Evolutionary conservation across 2,113 vertebrate species (phyloP), one percentile per base, ranked within the genome.

Genomic region (Tricholaema leucomelas): DNA sequence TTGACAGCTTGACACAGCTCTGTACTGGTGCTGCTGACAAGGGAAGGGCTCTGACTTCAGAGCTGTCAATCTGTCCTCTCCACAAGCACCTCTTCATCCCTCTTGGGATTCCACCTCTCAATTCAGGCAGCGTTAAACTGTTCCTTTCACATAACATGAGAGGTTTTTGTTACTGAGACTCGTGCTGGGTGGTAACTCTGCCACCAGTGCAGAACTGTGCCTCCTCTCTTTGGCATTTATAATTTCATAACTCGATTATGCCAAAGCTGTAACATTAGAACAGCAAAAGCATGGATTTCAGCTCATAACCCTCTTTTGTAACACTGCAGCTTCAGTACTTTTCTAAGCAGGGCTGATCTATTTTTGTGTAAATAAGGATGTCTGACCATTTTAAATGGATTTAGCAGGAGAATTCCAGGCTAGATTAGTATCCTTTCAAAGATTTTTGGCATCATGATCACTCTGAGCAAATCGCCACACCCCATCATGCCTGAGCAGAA

Each of bases 361-460:
- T 66, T 94, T 81, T 55, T 87, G 63, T 60, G 33, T 63, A 59
- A 88, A 46, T 58, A 81, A 94, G 54, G 33, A 81, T 40, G 38
- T 40, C 77, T 85, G 82, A 90, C 59, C 83, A 87, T 42, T 91
- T 79, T 8, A 78, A 88, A 88, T 23, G 76, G 50, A 81, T 80
- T 84, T 84, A 63, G 44, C 35, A 70, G 23, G 30, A 92, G 48
- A 83, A 78, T 12, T 69, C 17, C 54, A 67, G 21, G 35, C 27
- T 78, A 63, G 56, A 88, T 69, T 9, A 90, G 30, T 19, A 33
- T 31, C 33, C 60, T 74, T 81, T 48, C 35, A 74, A 74, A 93
- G 64, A 46, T 63, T 8, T 9, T 50, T 40, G 54, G 44, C 88
- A 64, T 35, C 5, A 2, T n/a, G 35, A 74, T 40, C 55, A 52